Evolutionary conservation across 2,113 vertebrate species (phyloP).

Genomic region (Ceyx cyanopectus): DNA sequence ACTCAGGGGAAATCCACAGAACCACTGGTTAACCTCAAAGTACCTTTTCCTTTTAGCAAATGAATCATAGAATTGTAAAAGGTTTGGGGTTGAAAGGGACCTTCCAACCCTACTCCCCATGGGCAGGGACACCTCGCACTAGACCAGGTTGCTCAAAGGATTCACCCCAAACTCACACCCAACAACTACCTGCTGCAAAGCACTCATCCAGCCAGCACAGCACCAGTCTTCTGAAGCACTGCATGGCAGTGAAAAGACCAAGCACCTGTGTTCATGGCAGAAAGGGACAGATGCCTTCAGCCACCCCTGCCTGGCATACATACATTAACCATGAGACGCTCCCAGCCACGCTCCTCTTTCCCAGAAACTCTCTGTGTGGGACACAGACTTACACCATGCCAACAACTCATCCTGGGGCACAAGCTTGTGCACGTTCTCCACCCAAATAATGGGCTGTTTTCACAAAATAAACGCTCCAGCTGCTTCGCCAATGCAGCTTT

Average conservation of each 20-base stretch:
- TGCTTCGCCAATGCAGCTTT: fast-evolving
- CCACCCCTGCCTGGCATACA: fast-evolving
- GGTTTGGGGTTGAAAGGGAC: neutral
- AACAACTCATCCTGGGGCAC: neutral
- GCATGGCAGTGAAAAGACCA: neutral
- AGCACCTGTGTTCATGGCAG: fast-evolving
- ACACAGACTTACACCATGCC: no score
- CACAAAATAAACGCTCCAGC: neutral
- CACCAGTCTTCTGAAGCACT: neutral
- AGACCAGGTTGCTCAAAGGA: neutral
- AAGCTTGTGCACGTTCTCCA: neutral
- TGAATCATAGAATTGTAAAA: neutral
- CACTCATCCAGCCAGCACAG: neutral
- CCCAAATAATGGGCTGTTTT: neutral
- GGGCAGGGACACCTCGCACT: neutral
- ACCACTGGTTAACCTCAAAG: neutral
- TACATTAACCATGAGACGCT: no score
- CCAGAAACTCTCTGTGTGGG: neutral
- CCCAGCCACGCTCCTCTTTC: neutral
- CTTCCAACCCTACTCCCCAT: neutral
- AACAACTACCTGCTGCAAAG: neutral
- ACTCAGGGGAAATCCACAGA: neutral
- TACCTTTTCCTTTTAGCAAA: neutral
- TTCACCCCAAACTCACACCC: neutral
- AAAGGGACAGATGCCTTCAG: neutral